Conservation (phyloP, 1,140 invertebrate genomes). For the Megathymus violae region DNA sequence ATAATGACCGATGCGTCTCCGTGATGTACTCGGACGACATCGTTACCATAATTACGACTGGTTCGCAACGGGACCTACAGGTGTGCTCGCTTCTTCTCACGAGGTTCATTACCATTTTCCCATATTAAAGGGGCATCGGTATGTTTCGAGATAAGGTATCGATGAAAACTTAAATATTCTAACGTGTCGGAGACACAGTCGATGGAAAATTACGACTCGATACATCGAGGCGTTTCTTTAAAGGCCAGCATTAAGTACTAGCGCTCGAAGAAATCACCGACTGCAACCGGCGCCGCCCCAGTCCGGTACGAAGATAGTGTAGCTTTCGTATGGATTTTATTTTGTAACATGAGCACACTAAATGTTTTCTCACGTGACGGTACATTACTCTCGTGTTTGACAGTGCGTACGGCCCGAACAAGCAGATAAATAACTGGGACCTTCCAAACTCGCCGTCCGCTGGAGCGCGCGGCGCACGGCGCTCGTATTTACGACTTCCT, state of each 20-base stretch:
- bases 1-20: slow-evolving; percentile 28
- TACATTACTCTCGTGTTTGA: slow-evolving; percentile 26
- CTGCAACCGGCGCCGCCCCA: background rate
- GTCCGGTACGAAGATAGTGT: background rate
- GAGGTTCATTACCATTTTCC: slow-evolving; percentile 30
- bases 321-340: slow-evolving; percentile 12
- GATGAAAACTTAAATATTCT: slow-evolving; percentile 14
- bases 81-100: slow-evolving; percentile 32
- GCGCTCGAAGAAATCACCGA: background rate
- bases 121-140: slow-evolving; percentile 25
- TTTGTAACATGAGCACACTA: slow-evolving; percentile 26
- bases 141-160: slow-evolving; percentile 25
- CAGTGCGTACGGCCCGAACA: slow-evolving; percentile 39
- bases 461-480: background rate
- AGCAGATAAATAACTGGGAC: slow-evolving; percentile 48
- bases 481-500: slow-evolving; percentile 69
- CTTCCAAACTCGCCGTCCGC: slow-evolving; percentile 36
- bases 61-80: slow-evolving; percentile 30
- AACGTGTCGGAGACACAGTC: background rate
- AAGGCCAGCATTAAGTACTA: background rate
- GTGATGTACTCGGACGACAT: slow-evolving; percentile 27
- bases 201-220: background rate
- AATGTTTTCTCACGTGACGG: slow-evolving; percentile 22
- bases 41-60: slow-evolving; percentile 31
- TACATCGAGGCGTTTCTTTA: background rate